Evolutionary conservation across 2,888 invertebrate genomes (phyloP), one percentile per base, ranked within the genome.

Genomic region (Drepanosiphum platanoidis): DNA sequence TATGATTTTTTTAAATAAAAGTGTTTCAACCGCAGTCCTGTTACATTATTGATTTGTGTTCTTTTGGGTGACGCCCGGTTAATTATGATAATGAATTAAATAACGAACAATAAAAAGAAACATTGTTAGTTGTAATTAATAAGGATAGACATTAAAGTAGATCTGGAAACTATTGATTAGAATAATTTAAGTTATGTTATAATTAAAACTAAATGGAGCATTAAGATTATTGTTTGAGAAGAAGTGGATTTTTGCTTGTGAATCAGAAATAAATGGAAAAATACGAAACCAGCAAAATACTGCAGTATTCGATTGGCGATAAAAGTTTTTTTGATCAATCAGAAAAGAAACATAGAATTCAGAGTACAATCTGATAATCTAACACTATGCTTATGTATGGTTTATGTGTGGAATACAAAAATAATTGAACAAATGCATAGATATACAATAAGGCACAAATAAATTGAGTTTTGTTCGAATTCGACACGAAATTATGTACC

Each of bases 21-120:
- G 52, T 0, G 52, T 52, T 52, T 52, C 18, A 46, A 4, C 18
- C 18, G 46, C 52, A 22, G 8, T 22, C 15, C 52, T 52, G 32
- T 52, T 18, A 46, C n/a, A n/a, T 9, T 74, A 74, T 74, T 74
- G 74, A 74, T 74, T 74, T 9, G 22, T 46, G 11, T 46, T 32
- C 11, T 22, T 52, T 52, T 8, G 32, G 46, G 32, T 30, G 22
- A 74, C 74, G 74, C 74, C 74, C 74, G 46, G 13, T 46, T 74
- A 32, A 74, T 74, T 74, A 52, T 32, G 22, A 18, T 5, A 36
- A 36, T n/a, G 32, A 52, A 52, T 52, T 18, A 18, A 5, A 66
- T 9, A 27, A 39, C 39, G 1, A 66, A 34, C 27, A 18, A 71
- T 68, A 34, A 8, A 70, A 70, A 32, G 11, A 42, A 42, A 3